phyloP scores from a whole-genome alignment of 2,797 vertebrate species.

The Dallia pectoralis region DNA sequence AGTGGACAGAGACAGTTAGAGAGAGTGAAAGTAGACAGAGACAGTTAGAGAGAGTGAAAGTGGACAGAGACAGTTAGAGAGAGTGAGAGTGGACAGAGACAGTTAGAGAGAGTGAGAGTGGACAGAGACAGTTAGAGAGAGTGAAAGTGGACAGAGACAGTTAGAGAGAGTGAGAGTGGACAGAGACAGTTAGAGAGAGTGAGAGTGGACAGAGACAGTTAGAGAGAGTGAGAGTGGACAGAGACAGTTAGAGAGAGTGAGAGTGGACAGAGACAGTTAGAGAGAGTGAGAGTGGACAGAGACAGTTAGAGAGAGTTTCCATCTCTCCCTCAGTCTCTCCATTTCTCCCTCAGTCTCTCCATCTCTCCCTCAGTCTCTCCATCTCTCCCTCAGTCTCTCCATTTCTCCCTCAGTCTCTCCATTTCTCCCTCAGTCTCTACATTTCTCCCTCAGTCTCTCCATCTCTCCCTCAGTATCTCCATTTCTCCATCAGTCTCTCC shows the following conservation, averaged over 20 bases:
- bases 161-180: background rate
- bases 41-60: background rate
- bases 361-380: no score
- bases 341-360: background rate
- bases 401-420: background rate
- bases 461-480: no score
- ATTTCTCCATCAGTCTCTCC: no score
- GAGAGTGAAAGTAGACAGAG: background rate
- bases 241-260: background rate
- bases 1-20: background rate
- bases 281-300: background rate
- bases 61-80: background rate
- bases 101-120: background rate
- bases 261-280: background rate
- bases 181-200: background rate
- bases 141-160: background rate
- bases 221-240: background rate
- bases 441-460: background rate
- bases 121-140: background rate
- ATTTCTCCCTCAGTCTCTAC: background rate
- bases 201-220: background rate
- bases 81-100: background rate
- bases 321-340: conserved; percentile 8
- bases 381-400: background rate
- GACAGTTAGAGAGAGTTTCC: background rate